Evolutionary conservation across 2,888 invertebrate species (phyloP).

Genomic region (Leucoma salicis): DNA sequence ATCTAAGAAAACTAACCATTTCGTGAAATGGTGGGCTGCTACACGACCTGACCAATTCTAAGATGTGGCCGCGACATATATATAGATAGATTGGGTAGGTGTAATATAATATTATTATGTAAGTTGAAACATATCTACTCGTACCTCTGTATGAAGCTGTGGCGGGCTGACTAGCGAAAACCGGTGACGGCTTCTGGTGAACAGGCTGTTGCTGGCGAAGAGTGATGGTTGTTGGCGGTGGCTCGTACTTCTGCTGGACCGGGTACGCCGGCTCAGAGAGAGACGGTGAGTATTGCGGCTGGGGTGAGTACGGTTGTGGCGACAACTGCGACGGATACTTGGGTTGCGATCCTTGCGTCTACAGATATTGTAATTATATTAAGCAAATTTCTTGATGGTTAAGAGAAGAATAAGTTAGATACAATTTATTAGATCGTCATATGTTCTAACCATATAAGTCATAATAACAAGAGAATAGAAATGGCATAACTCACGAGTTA

Average conservation of each 20-base stretch:
- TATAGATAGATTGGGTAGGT: too few relatives aligned
- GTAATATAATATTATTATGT: too few relatives aligned
- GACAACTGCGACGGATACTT: constrained; percentile 40
- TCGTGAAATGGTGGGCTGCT: too few relatives aligned
- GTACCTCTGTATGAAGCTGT: constrained; percentile 86
- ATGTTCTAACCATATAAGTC: constrained; percentile 10
- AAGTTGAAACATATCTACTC: neutral
- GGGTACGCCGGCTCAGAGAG: constrained; percentile 76
- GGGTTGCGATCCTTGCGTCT: constrained; percentile 45
- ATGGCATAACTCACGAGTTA: too few relatives aligned
- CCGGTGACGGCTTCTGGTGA: constrained; percentile 88
- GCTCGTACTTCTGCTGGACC: constrained; percentile 83
- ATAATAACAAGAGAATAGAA: too few relatives aligned
- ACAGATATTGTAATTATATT: constrained; percentile 2
- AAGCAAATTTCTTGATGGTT: neutral
- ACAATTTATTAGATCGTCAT: constrained; percentile 5
- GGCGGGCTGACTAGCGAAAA: constrained; percentile 91
- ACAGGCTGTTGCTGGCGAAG: constrained; percentile 88
- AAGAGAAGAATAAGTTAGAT: neutral
- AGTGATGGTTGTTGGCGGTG: constrained; percentile 87
- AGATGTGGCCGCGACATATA: too few relatives aligned
- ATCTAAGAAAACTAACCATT: too few relatives aligned
- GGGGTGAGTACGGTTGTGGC: constrained; percentile 46
- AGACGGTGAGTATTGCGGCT: constrained; percentile 48
- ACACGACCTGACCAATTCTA: too few relatives aligned